phyloP scores from a whole-genome alignment of 2,888 invertebrate genomes.

The Drosophila mercatorum region DNA sequence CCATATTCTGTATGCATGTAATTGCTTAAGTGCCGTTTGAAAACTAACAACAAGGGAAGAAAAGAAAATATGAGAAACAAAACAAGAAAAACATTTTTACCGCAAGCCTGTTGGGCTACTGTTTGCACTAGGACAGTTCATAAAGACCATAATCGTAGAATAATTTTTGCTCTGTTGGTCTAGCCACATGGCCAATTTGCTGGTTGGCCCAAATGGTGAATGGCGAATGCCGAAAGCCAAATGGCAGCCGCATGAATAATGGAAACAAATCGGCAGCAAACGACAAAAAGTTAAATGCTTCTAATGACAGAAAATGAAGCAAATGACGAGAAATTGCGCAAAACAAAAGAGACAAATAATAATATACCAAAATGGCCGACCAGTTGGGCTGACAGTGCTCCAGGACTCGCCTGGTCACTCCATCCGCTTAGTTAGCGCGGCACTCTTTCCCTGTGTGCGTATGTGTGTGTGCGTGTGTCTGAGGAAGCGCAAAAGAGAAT shows the following conservation, averaged over 20 bases:
- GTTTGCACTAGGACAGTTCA: slow-evolving; percentile 8
- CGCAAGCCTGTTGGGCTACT: slow-evolving; percentile 4
- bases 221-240: slow-evolving; percentile 24
- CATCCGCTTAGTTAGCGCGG: slow-evolving; percentile 27
- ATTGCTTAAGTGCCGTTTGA: neutral
- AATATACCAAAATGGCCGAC: slow-evolving; percentile 67
- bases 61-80: too few relatives aligned
- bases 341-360: slow-evolving; percentile 80
- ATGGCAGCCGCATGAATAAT: slow-evolving; percentile 64
- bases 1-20: neutral
- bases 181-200: slow-evolving; percentile 40
- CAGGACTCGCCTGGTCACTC: slow-evolving; percentile 25
- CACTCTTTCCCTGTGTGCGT: slow-evolving; percentile 23
- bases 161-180: slow-evolving; percentile 6
- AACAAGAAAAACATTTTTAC: slow-evolving; percentile 13
- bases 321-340: slow-evolving; percentile 78
- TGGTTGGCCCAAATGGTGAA: slow-evolving; percentile 37
- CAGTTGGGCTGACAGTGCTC: slow-evolving; percentile 26
- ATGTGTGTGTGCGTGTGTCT: slow-evolving; percentile 1
- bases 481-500: slow-evolving; percentile 19
- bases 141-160: slow-evolving; percentile 22
- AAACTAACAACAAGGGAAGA: neutral
- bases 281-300: slow-evolving; percentile 78
- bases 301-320: slow-evolving; percentile 78
- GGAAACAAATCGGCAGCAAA: slow-evolving; percentile 69